phyloP scores from a whole-genome alignment of 2,888 invertebrate genomes.

The Ennomos erosarius region DNA sequence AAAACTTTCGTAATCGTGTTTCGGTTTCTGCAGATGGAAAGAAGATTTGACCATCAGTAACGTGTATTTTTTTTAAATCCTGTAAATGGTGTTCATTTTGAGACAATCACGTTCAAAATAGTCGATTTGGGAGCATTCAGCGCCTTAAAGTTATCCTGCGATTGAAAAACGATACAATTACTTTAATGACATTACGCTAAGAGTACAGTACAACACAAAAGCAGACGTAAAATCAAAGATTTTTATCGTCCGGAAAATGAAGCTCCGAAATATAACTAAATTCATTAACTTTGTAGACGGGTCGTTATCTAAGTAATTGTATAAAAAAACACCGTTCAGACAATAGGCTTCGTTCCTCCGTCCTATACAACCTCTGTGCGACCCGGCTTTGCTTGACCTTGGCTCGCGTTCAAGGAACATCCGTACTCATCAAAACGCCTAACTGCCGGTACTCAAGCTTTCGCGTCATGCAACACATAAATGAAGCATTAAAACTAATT shows the following conservation, averaged over 20 bases:
- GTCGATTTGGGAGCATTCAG: too few relatives aligned
- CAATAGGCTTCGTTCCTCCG: constrained; percentile 57
- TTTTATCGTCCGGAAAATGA: constrained; percentile 60
- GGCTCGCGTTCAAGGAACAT: constrained; percentile 70
- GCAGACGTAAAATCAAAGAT: constrained; percentile 46
- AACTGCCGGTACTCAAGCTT: constrained; percentile 29
- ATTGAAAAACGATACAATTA: too few relatives aligned
- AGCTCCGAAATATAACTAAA: constrained; percentile 52
- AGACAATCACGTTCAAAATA: too few relatives aligned
- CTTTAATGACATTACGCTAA: background rate
- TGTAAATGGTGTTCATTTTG: too few relatives aligned
- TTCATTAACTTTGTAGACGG: constrained; percentile 57
- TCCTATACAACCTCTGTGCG: constrained; percentile 69
- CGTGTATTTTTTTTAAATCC: too few relatives aligned
- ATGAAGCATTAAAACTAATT: constrained; percentile 26
- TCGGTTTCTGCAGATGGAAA: too few relatives aligned
- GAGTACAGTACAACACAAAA: constrained; percentile 16
- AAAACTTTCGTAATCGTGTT: too few relatives aligned
- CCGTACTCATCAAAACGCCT: constrained; percentile 62
- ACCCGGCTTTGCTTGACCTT: constrained; percentile 68
- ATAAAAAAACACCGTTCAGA: constrained; percentile 57
- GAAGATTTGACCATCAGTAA: too few relatives aligned
- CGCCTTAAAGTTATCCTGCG: too few relatives aligned
- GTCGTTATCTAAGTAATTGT: constrained; percentile 70
- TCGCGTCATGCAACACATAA: constrained; percentile 22